A percentile compares a stretch with the other conserved stretches of the same genome.
Conservation (phyloP, 2,113 vertebrate species). For the Galemys pyrenaicus region DNA sequence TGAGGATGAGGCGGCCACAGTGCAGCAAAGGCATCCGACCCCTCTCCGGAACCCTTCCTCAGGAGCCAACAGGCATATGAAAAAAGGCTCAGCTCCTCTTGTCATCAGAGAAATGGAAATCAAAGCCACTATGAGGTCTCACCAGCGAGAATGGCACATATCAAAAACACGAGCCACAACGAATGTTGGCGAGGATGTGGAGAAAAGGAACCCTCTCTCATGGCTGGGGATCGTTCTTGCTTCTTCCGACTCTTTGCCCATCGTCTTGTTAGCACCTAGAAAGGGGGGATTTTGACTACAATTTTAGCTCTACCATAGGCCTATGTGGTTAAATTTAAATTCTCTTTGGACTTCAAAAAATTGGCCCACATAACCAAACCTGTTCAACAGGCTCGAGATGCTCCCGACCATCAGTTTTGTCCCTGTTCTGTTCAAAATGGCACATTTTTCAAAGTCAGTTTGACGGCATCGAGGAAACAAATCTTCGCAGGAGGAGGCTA, state of each 20-base stretch:
- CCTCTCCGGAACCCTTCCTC: not conserved
- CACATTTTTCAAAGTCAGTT: not conserved
- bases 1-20: not conserved
- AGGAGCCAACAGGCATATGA: no score
- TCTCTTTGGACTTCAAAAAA: constrained; percentile 26
- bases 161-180: no score
- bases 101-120: no score
- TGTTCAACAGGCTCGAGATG: not conserved
- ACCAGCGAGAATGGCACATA: no score
- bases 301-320: not conserved
- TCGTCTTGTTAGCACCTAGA: not conserved
- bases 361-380: not conserved
- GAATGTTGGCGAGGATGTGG: no score
- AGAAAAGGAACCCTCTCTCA: no score
- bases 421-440: not conserved
- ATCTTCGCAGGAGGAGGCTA: accelerated
- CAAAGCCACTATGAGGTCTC: no score
- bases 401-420: not conserved
- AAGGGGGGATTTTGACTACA: not conserved
- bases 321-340: not conserved
- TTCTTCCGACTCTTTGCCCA: not conserved
- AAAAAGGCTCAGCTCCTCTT: no score
- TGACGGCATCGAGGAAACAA: not conserved
- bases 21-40: accelerated
- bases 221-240: not conserved